phyloP scores from a whole-genome alignment of 2,797 vertebrate species.

The Tokudaia tokunoshimensis region DNA sequence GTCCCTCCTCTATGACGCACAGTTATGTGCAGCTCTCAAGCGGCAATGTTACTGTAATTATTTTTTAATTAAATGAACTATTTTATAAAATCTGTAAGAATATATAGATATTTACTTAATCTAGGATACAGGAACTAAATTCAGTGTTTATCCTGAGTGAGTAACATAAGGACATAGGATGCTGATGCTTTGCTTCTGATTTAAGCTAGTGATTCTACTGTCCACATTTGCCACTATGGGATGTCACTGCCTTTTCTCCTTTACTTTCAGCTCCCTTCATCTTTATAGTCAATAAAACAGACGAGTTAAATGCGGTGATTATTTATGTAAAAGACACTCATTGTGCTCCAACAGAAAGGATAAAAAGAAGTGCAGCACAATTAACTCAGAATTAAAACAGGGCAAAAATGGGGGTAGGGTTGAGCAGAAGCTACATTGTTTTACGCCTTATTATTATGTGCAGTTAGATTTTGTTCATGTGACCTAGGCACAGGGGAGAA shows the following conservation, averaged over 20 bases:
- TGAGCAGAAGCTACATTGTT: neutral
- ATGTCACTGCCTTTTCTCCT: neutral
- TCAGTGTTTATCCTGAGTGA: neutral
- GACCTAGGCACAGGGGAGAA: neutral
- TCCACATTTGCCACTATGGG: neutral
- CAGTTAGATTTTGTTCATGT: conserved; percentile 8
- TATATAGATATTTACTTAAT: conserved; percentile 1
- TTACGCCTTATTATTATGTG: neutral
- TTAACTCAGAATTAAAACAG: conserved; percentile 10
- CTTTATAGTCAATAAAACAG: neutral
- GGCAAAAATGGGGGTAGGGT: neutral
- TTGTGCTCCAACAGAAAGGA: neutral
- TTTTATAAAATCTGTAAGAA: neutral
- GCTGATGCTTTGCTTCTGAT: conserved; percentile 12
- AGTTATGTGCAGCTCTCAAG: conserved; percentile 7
- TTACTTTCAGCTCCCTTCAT: neutral
- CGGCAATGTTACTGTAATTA: conserved; percentile 6
- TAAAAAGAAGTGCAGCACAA: neutral
- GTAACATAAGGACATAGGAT: neutral
- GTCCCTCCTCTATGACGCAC: conserved; percentile 38
- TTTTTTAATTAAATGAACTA: conserved; percentile 14
- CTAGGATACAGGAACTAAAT: neutral
- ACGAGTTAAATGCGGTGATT: neutral
- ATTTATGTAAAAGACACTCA: neutral
- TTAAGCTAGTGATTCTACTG: neutral